phyloP scores from a whole-genome alignment of 2,797 vertebrate species.

The Chaenodraco wilsoni region DNA sequence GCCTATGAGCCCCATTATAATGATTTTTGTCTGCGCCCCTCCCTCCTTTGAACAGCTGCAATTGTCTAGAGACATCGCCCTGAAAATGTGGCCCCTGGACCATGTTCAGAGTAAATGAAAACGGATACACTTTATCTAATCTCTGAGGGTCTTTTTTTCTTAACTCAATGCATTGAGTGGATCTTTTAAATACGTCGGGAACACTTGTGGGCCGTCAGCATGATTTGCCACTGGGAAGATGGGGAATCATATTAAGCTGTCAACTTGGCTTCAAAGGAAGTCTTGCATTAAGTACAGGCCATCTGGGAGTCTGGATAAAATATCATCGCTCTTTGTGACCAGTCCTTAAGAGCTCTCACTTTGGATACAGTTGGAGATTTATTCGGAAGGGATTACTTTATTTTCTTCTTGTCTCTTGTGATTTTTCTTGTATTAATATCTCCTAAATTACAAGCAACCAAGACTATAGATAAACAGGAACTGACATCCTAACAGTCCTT shows the following conservation, averaged over 20 bases:
- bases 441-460: conserved; percentile 5
- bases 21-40: conserved; percentile 71
- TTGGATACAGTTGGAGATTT: conserved; percentile 37
- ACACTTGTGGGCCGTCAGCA: conserved; percentile 61
- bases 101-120: conserved; percentile 75
- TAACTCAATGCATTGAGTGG: conserved; percentile 31
- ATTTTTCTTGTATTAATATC: conserved; percentile 8
- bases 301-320: conserved; percentile 49
- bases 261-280: conserved; percentile 53
- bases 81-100: conserved; percentile 75
- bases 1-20: conserved; percentile 70
- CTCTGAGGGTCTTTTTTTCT: conserved; percentile 63
- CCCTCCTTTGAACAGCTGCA: conserved; percentile 82
- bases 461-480: background rate
- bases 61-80: conserved; percentile 67
- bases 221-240: conserved; percentile 48
- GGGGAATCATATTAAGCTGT: conserved; percentile 50
- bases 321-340: conserved; percentile 21
- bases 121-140: conserved; percentile 79
- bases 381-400: conserved; percentile 21
- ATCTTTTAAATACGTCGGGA: conserved; percentile 60
- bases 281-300: conserved; percentile 34
- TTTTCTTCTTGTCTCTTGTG: conserved; percentile 25
- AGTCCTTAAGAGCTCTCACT: conserved; percentile 23
- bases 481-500: background rate